Percentiles rank a stretch among this genome's conserved stretches.
Conservation (phyloP, 2,113 vertebrate species). For the Anas platyrhynchos region DNA sequence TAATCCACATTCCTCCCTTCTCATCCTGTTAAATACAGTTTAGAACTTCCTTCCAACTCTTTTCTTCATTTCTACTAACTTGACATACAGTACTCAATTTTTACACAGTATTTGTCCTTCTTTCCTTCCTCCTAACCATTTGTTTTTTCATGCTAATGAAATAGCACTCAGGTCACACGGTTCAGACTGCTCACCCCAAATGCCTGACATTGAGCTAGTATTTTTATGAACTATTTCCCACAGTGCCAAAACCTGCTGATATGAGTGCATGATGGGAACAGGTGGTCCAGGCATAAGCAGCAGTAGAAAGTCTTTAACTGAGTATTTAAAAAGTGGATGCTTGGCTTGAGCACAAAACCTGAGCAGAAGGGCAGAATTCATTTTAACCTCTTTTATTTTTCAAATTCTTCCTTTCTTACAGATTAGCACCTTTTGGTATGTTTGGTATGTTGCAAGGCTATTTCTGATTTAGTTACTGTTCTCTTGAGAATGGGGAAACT, state of each 20-base stretch:
- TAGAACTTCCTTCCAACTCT: background rate
- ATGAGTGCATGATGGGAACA: slow-evolving; percentile 19
- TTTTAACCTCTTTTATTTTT: background rate
- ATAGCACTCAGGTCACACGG: background rate
- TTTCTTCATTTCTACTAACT: background rate
- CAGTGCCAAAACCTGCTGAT: slow-evolving; percentile 2
- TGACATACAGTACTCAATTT: background rate
- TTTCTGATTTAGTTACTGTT: background rate
- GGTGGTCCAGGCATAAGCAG: slow-evolving; percentile 30
- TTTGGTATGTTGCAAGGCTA: background rate
- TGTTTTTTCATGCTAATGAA: background rate
- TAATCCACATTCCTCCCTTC: background rate
- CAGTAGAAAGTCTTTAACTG: slow-evolving; percentile 38
- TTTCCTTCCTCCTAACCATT: background rate
- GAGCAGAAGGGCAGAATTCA: background rate
- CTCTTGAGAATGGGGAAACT: background rate
- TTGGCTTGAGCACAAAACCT: background rate
- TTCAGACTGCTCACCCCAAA: background rate
- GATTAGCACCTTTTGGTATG: background rate
- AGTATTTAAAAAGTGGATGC: slow-evolving; percentile 8
- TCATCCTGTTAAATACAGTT: background rate
- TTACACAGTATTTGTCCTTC: background rate
- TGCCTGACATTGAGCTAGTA: background rate
- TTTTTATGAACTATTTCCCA: background rate
- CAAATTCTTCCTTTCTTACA: background rate